phyloP scores from a whole-genome alignment of 2,888 invertebrate species.

The Trachelus iudaicus region DNA sequence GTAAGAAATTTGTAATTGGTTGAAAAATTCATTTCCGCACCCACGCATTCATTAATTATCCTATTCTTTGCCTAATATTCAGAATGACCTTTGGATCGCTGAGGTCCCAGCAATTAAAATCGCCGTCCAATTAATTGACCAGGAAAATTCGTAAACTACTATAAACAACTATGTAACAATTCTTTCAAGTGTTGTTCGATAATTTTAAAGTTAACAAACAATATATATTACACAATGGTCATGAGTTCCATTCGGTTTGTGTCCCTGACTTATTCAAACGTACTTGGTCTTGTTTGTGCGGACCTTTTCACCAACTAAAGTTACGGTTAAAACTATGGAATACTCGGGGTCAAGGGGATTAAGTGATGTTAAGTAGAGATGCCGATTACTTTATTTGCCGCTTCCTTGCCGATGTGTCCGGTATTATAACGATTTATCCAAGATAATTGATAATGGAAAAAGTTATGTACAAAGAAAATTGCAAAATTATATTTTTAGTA shows the following conservation, averaged over 20 bases:
- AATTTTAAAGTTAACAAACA: no score
- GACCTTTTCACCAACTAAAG: constrained; percentile 11
- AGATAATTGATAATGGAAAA: no score
- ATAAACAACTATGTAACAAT: no score
- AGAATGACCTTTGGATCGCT: background rate
- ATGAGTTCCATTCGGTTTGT: no score
- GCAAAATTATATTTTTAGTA: no score
- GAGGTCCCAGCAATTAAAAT: background rate
- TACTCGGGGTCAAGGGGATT: constrained; percentile 38
- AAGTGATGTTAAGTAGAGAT: constrained; percentile 52
- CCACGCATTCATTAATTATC: constrained; percentile 8
- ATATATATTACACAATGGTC: no score
- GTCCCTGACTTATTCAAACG: no score
- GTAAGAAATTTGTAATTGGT: background rate
- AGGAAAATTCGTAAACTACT: no score
- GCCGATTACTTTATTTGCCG: constrained; percentile 48
- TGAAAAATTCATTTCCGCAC: constrained; percentile 15
- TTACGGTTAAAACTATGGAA: constrained; percentile 43
- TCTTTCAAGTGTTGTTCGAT: no score
- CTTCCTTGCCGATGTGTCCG: constrained; percentile 46
- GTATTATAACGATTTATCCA: no score
- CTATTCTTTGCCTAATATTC: background rate
- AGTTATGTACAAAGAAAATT: no score
- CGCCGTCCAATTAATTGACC: background rate
- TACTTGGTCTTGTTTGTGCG: constrained; percentile 34